Conservation (phyloP, 1,140 invertebrate species). For the Maconellicoccus hirsutus region DNA sequence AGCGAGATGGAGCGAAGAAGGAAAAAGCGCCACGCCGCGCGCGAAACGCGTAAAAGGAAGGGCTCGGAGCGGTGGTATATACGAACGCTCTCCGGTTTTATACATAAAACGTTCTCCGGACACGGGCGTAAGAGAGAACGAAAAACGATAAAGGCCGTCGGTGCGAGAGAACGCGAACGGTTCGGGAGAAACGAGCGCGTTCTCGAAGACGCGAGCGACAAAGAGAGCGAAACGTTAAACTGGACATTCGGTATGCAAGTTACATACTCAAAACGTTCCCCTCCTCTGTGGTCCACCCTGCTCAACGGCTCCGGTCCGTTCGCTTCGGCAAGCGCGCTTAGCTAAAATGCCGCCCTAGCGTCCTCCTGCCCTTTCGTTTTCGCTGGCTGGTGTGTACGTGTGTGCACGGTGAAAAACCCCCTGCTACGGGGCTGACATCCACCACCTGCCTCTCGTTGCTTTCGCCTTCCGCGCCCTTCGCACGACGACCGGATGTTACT, state of each 20-base stretch:
- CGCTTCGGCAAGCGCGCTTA: background rate
- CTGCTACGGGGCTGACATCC: background rate
- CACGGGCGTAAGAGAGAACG: background rate
- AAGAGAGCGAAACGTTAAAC: constrained; percentile 13
- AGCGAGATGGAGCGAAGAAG: constrained; percentile 2
- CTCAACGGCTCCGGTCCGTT: background rate
- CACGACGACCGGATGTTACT: background rate
- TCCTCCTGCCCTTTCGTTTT: background rate
- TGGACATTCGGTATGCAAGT: constrained; percentile 21
- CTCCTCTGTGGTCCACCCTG: background rate
- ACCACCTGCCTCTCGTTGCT: background rate
- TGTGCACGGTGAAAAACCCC: background rate
- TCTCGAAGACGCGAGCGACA: background rate
- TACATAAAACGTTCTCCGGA: background rate
- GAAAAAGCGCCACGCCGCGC: background rate
- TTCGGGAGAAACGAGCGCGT: background rate
- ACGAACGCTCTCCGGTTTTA: background rate
- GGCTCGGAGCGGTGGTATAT: background rate
- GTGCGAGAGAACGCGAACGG: background rate
- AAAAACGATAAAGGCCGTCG: background rate
- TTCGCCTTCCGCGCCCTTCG: background rate
- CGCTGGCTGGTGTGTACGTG: background rate
- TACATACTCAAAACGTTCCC: constrained; percentile 7
- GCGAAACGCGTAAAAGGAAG: background rate
- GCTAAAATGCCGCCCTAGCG: constrained; percentile 6